Evolutionary conservation across 1,140 invertebrate genomes (phyloP), one percentile per base, ranked within the genome.

Genomic region (Drosophila burlai): DNA sequence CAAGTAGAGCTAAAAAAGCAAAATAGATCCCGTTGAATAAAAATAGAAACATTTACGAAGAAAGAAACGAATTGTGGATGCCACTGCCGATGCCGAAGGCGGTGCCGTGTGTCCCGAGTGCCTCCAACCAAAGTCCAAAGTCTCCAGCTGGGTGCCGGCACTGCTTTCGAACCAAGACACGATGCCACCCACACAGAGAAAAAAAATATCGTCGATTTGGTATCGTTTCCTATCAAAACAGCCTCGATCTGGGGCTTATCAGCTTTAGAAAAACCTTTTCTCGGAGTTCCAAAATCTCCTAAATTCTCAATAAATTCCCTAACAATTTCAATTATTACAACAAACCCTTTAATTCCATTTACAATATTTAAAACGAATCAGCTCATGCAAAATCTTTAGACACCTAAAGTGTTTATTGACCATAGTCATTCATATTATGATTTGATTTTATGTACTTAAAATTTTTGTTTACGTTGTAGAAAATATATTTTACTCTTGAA

Each of bases 11-110:
- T 36, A 29, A 29, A 42, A 58, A 43, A 43, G 55, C 26, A 54
- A 50, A 54, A 34, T 42, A 60, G 34, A 66, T 62, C 60, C 76
- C 77, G 46, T 55, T 63, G 84, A 89, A 89, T 89, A 89, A 89
- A 89, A 89, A 89, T 84, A 89, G 84, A 89, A 89, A 89, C 84
- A 89, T 89, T 89, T 89, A 90, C 74, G 84, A 89, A 89, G 84
- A 89, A 89, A 89, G 84, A 89, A 84, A 80, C 62, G 69, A 90
- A 86, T 55, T 71, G 77, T 85, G 72, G 81, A 63, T 71, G 68
- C 68, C 78, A 60, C 78, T 83, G 81, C 68, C 78, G 66, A 83
- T 83, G 81, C 76, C 64, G 76, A 58, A 64, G 62, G 64, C 78
- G 57, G 71, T 84, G 82, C 82, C 82, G 59, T 59, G 78, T 46